Conservation (phyloP, 2,888 invertebrate genomes). For the Drosophila pseudotakahashii region DNA sequence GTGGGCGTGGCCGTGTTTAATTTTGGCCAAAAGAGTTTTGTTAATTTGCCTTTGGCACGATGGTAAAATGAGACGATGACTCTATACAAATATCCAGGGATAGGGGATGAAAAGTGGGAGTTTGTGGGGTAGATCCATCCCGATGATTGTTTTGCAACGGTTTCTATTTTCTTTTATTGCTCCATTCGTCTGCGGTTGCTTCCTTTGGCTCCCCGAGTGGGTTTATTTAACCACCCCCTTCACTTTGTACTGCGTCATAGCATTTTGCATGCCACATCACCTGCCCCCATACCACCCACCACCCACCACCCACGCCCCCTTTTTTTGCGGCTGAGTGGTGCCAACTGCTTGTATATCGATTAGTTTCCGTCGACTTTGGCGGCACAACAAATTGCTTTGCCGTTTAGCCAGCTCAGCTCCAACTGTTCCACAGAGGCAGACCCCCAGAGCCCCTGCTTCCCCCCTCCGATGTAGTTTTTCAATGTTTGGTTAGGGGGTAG, state of each 20-base stretch:
- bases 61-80: conserved; percentile 17
- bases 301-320: conserved; percentile 13
- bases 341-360: conserved; percentile 77
- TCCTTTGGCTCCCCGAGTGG: not conserved
- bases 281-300: not conserved
- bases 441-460: not conserved
- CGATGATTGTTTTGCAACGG: conserved; percentile 7
- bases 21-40: conserved; percentile 30
- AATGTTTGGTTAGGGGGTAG: conserved; percentile 9
- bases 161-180: conserved; percentile 10
- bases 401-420: conserved; percentile 45
- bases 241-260: conserved; percentile 44
- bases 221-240: not conserved
- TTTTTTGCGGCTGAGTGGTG: conserved; percentile 37
- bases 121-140: not conserved
- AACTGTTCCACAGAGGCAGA: not conserved
- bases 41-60: conserved; percentile 30
- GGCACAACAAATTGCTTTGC: conserved; percentile 44
- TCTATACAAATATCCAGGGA: conserved; percentile 3
- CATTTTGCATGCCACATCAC: conserved; percentile 11
- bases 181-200: not conserved
- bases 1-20: conserved; percentile 19
- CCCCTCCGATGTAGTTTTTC: conserved; percentile 22
- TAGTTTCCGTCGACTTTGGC: conserved; percentile 54
- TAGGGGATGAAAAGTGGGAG: not conserved